These are phyloP conservation scores for Thaumatotibia leucotreta DNA, from an alignment of 1,140 invertebrate genomes.

Conservation along the genomic window DNA sequence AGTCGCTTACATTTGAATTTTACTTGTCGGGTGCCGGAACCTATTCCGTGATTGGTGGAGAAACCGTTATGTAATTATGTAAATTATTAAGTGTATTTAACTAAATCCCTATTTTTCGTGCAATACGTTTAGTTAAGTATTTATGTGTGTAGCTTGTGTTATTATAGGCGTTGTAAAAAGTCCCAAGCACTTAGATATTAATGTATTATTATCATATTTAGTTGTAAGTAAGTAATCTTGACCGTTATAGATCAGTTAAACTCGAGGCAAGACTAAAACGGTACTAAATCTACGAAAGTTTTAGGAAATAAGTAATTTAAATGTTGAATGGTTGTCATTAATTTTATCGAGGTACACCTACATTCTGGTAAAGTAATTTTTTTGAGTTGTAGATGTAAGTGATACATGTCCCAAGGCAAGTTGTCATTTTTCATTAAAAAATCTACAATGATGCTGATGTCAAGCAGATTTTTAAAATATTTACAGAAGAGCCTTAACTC, in stretches of 20 bases:
- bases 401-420: background rate
- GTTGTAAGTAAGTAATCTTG: slow-evolving; percentile 3
- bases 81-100: slow-evolving; percentile 56
- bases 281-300: background rate
- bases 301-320: slow-evolving; percentile 2
- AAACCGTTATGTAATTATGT: slow-evolving; percentile 60
- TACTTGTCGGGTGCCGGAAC: too few relatives aligned
- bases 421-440: background rate
- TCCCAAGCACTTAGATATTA: slow-evolving; percentile 26
- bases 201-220: background rate
- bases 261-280: background rate
- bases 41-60: background rate
- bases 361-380: background rate
- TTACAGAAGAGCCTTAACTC: too few relatives aligned
- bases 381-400: background rate
- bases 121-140: slow-evolving; percentile 74
- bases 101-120: slow-evolving; percentile 56
- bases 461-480: too few relatives aligned
- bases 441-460: too few relatives aligned
- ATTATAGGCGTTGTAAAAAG: slow-evolving; percentile 53
- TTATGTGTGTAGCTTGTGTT: slow-evolving; percentile 68
- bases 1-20: slow-evolving; percentile 1
- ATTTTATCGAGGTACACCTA: background rate
- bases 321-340: slow-evolving; percentile 9
- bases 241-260: slow-evolving; percentile 1